Base-by-base conservation (phyloP, 2,113 vertebrate genomes). In the Catharus minimus region DNA sequence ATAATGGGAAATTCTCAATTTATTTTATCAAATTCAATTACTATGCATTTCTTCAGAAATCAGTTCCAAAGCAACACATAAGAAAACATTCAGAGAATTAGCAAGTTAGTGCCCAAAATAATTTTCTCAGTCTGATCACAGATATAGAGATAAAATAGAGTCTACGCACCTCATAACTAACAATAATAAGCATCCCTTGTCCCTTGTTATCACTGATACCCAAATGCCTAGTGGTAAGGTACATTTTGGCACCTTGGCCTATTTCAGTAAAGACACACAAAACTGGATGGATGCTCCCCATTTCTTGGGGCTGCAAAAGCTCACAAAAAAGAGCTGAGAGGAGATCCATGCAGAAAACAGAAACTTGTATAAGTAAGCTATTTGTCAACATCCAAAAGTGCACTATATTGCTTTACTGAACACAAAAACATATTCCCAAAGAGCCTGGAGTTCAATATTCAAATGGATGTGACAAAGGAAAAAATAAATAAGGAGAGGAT, bases 401-500 rank as follows among this genome's bases (percentile, higher is more conserved):
- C 67, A 49, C 10, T 52, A 23, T 12, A 32, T 7, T 78, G 39
- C 49, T 75, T 81, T 32, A 72, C 38, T 12, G 61, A 93, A 84
- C 36, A 56, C 50, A 86, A 66, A 86, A 88, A 55, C 23, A 36
- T 9, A 12, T 20, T 92, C 27, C 69, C 39, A 58, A 39, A 61
- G 30, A 61, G 32, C 50, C 57, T 50, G 1, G 0, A 79, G 58
- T 64, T 33, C 49, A 32, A 41, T 72, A 87, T 91, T 80, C 58
- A 82, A 64, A 65, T 27, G 32, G 49, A 93, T 67, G 61, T 49
- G 58, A 90, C 74, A 56, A 47, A 71, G 17, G 20, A 22, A 84
- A 94, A 89, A 92, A 55, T 93, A 94, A 93, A 89, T 79, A 95
- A 86, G 22, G 73, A 67, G 6, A 75, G 22, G 24, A 79, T 53